Conservation (phyloP, 2,888 invertebrate species). For the Lysandra coridon region DNA sequence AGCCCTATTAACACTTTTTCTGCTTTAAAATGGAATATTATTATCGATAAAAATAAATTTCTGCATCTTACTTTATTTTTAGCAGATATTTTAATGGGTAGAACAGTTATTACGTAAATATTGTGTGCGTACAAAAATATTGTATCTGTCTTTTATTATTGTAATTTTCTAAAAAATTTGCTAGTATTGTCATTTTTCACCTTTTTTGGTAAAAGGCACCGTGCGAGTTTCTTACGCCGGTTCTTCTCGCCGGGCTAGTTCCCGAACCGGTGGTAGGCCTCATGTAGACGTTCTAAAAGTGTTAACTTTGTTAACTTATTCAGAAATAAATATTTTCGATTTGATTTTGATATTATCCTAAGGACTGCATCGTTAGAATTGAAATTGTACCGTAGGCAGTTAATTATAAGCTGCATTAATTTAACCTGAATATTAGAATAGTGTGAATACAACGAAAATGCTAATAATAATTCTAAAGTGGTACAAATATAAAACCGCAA, state of each 20-base stretch:
- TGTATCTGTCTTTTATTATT: neutral
- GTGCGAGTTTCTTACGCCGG: too few species aligned
- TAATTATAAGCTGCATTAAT: constrained; percentile 40
- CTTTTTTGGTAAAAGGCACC: too few species aligned
- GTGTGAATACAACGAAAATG: constrained; percentile 9
- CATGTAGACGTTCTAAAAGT: too few species aligned
- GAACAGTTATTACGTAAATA: too few species aligned
- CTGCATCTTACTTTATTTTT: neutral
- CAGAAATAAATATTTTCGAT: too few species aligned
- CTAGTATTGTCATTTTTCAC: too few species aligned
- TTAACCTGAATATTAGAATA: constrained; percentile 33
- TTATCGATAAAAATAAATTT: neutral
- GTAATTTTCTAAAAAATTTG: too few species aligned
- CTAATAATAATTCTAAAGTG: neutral
- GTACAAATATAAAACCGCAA: constrained; percentile 18
- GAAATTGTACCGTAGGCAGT: constrained; percentile 31
- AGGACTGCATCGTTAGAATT: neutral
- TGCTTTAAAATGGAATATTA: constrained; percentile 31
- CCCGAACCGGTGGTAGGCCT: too few species aligned
- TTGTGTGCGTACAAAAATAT: neutral
- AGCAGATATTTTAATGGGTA: too few species aligned
- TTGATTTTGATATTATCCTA: neutral
- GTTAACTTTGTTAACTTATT: too few species aligned
- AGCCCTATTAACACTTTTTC: constrained; percentile 55
- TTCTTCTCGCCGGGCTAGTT: too few species aligned